Evolutionary conservation across 2,797 vertebrate genomes (phyloP), one percentile per base, ranked within the genome.

Genomic region (Neoniphon sammara): DNA sequence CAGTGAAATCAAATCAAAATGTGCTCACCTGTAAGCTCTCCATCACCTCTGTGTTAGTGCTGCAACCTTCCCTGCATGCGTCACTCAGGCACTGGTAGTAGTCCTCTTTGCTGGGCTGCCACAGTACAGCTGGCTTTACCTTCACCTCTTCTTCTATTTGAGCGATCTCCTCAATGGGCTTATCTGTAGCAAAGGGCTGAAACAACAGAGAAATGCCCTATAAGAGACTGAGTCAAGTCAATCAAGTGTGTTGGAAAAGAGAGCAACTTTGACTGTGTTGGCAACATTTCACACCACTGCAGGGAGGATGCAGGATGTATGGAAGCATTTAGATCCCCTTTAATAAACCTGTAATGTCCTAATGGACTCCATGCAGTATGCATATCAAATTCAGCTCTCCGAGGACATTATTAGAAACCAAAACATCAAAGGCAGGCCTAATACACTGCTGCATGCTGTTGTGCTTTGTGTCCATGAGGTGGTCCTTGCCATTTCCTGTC

Each of bases 41-140:
- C 94, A 94, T 95, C 25, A 27, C 25, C 70, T 66, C 62, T 61
- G 65, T 75, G 73, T 63, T 64, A 30, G 7, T 42, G 76, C 57
- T 70, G 68, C 47, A 65, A 52, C 59, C 12, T 70, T 85, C 75
- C 34, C 72, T 55, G 74, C 86, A 87, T 63, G 83, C 68, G 80
- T 83, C 84, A 61, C 88, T 93, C 78, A 95, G 90, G 63, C 88
- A 60, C 59, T 85, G 83, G 92, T 94, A 95, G 87, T 94, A 95
- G 72, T 94, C 94, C 54, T 87, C 81, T 49, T 72, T 75, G 76
- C 83, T 85, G 73, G 59, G 39, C 50, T 87, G 88, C 72, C 71
- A 61, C 64, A 81, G 73, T 50, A 89, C 86, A 3, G 85, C 30
- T 3, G 83, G 69, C 80, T 82, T 93, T 25, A 83, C 79, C 77